phyloP scores from a whole-genome alignment of 2,888 invertebrate species.

The Noctua pronuba region DNA sequence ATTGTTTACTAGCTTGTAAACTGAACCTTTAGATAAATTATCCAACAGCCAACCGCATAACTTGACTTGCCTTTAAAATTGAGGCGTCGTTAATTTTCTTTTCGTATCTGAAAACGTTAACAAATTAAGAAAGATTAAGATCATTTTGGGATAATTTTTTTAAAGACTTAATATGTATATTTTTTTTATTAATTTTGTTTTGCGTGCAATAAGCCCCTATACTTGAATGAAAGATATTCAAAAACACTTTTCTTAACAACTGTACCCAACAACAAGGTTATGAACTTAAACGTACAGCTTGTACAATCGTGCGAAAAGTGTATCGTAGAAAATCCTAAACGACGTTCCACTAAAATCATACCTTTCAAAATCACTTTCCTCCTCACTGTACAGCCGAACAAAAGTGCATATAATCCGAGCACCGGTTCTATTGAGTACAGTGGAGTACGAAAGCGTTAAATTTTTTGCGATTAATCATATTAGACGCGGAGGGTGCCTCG shows the following conservation, averaged over 20 bases:
- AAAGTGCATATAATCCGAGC: conserved; percentile 60
- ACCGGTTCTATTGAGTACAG: conserved; percentile 64
- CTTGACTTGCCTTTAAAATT: not conserved
- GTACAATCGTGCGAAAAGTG: conserved; percentile 14
- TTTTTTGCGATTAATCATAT: conserved; percentile 78
- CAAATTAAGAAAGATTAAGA: not conserved
- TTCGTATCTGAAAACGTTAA: not conserved
- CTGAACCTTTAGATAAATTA: not conserved
- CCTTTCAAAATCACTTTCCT: conserved; percentile 32
- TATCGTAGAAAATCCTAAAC: not conserved
- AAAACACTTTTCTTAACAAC: not conserved
- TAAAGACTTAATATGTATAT: not conserved
- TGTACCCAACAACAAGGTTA: not conserved
- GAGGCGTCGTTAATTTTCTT: not conserved
- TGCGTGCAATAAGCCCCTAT: not conserved
- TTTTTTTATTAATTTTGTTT: not conserved
- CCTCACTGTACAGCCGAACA: conserved; percentile 33
- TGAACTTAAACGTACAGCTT: not conserved
- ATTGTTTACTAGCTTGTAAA: too few relatives aligned
- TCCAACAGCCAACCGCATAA: not conserved
- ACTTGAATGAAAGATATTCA: not conserved
- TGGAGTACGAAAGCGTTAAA: conserved; percentile 74
- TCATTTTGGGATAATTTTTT: not conserved
- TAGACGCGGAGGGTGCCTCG: conserved; percentile 63
- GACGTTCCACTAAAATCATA: conserved; percentile 16